A percentile compares a stretch with the other conserved stretches of the same genome.
Conservation (phyloP, 2,888 invertebrate genomes). For the Nasonia oneida region DNA sequence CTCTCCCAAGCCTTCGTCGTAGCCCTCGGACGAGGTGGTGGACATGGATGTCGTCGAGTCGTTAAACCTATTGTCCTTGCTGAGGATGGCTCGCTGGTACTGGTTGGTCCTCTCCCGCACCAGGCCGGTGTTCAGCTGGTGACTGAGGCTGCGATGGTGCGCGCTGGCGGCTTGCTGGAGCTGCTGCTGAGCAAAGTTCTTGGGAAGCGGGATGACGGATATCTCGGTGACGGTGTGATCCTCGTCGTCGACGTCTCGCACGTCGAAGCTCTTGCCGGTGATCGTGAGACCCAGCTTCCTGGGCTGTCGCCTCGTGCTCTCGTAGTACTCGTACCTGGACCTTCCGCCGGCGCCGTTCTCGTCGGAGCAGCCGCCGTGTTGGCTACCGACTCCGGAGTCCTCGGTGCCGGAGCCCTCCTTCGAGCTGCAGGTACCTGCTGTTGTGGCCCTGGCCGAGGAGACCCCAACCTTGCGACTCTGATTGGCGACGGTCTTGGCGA, state of each 20-base stretch:
- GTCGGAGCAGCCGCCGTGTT: constrained; percentile 71
- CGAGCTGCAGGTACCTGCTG: constrained; percentile 79
- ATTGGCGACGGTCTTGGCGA: constrained; percentile 87
- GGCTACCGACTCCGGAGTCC: constrained; percentile 84
- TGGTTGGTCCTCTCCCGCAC: constrained; percentile 80
- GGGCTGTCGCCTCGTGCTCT: constrained; percentile 73
- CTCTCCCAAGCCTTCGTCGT: constrained; percentile 83
- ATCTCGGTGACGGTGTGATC: constrained; percentile 84
- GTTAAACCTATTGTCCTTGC: constrained; percentile 76
- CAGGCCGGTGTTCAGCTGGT: constrained; percentile 74
- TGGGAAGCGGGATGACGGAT: constrained; percentile 83
- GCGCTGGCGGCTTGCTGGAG: constrained; percentile 28
- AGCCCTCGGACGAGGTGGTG: constrained; percentile 78
- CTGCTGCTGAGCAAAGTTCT: constrained; percentile 40
- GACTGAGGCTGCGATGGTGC: constrained; percentile 78
- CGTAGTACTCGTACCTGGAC: constrained; percentile 65
- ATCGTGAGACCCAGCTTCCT: constrained; percentile 88
- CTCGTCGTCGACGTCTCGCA: constrained; percentile 85
- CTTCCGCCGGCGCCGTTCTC: constrained; percentile 72
- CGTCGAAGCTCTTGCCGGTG: constrained; percentile 87
- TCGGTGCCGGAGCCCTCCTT: constrained; percentile 84
- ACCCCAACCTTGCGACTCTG: constrained; percentile 83
- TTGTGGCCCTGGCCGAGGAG: constrained; percentile 77
- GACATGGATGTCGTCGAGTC: constrained; percentile 77
- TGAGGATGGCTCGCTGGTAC: constrained; percentile 78